Base-by-base conservation (phyloP, 2,113 vertebrate genomes). In the Antigone vipio region DNA sequence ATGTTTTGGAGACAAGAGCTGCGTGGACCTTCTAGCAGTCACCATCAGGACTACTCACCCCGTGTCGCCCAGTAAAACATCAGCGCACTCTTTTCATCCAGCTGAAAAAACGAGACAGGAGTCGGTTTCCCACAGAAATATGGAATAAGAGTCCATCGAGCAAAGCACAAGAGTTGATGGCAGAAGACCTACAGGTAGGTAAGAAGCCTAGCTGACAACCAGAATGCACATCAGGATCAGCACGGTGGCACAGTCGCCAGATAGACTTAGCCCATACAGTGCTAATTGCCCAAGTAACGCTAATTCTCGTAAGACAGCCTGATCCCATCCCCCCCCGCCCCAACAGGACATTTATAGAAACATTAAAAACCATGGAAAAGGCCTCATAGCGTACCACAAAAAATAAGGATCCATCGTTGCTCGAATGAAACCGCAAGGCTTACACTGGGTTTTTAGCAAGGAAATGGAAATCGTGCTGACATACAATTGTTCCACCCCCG, bases 401-500 rank as follows among this genome's bases (percentile, higher is more conserved):
- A 92, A 26, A 6, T 14, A 78, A 53, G 62, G 71, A 76, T 53
- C 85, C 83, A 20, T 42, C 9, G 0, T 3, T 42, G 67, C 79
- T 73, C 15, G 1, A 84, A 27, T 24, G 40, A 38, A 66, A 32
- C 42, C 15, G 47, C 66, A 56, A 45, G 64, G 79, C 67, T 59
- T 34, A 84, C 56, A 29, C 63, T 20, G 63, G 53, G 49, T 64
- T 75, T 74, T 73, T 4, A 56, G 88, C 60, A 53, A 63, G 85
- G 52, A 87, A 82, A 91, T 93, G 87, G 69, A 89, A 95, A 87
- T 56, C 79, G 87, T 3, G 32, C 79, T 92, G 95, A 55, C 84
- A 85, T 6, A 40, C 80, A 79, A 93, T 91, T 89, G 89, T 93
- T 95, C 91, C 81, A 12, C 95, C 97, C 86, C 95, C 85, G 6